Evolutionary conservation across 2,797 vertebrate species (phyloP).

Genomic region (Graptemys geographica): DNA sequence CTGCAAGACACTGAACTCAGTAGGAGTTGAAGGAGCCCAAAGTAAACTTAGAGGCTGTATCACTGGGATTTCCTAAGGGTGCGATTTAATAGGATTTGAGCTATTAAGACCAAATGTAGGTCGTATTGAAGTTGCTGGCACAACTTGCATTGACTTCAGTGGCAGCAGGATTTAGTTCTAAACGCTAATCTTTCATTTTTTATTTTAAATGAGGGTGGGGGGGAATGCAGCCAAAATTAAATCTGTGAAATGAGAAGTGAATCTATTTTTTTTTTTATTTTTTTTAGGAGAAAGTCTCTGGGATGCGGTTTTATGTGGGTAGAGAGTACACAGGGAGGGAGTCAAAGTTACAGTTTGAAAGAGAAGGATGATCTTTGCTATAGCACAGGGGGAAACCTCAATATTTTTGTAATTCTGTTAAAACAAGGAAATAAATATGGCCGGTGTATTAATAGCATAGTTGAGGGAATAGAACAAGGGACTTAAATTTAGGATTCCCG

Average conservation of each 20-base stretch:
- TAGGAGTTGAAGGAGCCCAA: not conserved
- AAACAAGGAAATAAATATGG: constrained; percentile 26
- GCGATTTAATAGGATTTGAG: not conserved
- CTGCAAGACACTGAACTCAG: not conserved
- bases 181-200: not conserved
- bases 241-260: too few species aligned
- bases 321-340: not conserved
- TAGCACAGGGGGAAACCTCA: not conserved
- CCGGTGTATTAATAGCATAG: not conserved
- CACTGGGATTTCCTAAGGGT: not conserved
- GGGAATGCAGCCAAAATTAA: not conserved
- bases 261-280: not conserved
- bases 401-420: not conserved
- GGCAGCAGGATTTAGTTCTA: not conserved
- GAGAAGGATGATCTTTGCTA: not conserved
- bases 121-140: too few species aligned
- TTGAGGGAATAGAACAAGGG: not conserved
- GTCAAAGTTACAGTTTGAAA: not conserved
- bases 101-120: not conserved
- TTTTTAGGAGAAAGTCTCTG: not conserved
- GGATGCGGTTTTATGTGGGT: not conserved
- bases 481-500: not conserved
- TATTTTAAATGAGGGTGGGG: not conserved
- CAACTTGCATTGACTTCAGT: not conserved
- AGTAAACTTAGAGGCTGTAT: not conserved